Evolutionary conservation across 2,888 invertebrate species (phyloP).

Genomic region (Alentia gelatinosa): DNA sequence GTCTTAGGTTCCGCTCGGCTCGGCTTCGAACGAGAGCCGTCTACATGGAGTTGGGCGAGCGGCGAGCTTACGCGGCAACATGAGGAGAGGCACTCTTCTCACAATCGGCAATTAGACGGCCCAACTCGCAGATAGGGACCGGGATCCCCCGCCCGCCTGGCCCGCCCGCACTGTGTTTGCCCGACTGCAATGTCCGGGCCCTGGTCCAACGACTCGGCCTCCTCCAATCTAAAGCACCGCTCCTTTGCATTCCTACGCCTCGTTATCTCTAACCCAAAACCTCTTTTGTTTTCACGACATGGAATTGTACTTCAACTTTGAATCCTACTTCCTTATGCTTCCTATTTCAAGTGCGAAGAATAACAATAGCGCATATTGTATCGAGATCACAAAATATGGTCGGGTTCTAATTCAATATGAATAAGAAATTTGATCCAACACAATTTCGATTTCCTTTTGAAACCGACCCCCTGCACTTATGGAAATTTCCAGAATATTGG

Average conservation of each 20-base stretch:
- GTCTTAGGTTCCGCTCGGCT: neutral
- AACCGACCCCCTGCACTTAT: neutral
- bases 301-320: neutral
- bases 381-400: too few species aligned
- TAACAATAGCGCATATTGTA: too few species aligned
- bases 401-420: too few species aligned
- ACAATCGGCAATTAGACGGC: neutral
- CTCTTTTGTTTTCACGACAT: neutral
- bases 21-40: neutral
- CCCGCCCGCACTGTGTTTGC: neutral
- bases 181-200: neutral
- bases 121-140: neutral
- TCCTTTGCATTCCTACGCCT: neutral
- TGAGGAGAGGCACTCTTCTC: neutral
- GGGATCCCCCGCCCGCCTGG: neutral
- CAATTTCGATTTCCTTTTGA: too few species aligned
- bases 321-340: too few species aligned
- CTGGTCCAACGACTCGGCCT: neutral
- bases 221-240: neutral
- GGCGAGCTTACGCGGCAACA: neutral
- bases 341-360: too few species aligned
- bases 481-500: neutral
- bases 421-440: too few species aligned
- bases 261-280: neutral
- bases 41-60: neutral